A percentile compares a stretch with the other conserved stretches of the same genome.
These are phyloP conservation scores for Amphipoea oculea DNA, from an alignment of 2,888 invertebrate genomes.

Conservation along the genomic window DNA sequence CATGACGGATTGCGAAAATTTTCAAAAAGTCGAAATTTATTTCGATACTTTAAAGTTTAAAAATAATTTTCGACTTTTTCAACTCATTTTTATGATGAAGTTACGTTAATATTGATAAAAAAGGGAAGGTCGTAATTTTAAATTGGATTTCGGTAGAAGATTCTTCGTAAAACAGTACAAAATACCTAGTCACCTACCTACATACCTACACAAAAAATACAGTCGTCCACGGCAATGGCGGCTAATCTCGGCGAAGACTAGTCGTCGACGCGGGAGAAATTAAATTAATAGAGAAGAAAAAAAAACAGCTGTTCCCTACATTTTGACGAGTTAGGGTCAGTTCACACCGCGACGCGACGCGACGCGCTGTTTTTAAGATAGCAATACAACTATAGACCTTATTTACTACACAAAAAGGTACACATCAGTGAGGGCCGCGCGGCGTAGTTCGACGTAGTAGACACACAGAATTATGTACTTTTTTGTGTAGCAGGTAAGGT, in stretches of 20 bases:
- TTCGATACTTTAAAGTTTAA: not conserved
- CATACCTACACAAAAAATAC: not conserved
- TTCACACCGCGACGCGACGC: no score
- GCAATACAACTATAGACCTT: no score
- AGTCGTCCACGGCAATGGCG: not conserved
- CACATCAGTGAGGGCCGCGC: no score
- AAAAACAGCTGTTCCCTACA: no score
- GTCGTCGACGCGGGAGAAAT: not conserved
- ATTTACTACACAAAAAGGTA: no score
- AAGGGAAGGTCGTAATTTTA: not conserved
- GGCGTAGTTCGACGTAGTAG: no score
- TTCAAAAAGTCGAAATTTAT: not conserved
- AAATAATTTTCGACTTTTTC: not conserved
- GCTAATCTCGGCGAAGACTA: not conserved
- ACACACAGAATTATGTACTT: no score
- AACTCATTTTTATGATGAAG: not conserved
- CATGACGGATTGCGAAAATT: slow-evolving; percentile 33
- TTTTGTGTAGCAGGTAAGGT: no score
- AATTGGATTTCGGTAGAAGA: not conserved
- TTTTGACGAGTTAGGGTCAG: not conserved
- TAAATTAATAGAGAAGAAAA: no score
- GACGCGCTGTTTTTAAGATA: no score
- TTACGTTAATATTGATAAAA: not conserved
- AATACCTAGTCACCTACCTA: not conserved
- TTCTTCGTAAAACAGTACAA: not conserved